Base-by-base conservation (phyloP, 2,113 vertebrate genomes). In the Zosterops japonicus region DNA sequence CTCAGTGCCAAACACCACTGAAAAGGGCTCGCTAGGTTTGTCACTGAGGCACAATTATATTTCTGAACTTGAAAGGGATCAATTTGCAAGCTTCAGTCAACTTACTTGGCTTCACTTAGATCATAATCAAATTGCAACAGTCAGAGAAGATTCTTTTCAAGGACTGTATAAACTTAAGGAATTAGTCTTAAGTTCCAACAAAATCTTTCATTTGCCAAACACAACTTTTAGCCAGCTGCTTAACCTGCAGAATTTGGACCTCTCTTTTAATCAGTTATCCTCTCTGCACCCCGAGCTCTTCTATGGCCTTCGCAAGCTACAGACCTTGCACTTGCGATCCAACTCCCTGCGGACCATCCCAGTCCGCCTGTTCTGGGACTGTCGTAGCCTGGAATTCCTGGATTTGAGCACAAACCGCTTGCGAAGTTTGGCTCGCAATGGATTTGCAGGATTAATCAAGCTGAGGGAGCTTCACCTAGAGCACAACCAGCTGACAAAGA, bases 191-290 rank as follows among this genome's bases (percentile, higher is more conserved):
- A 99, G 98, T 98, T 99, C 99, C 97, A 99, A 99, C 98, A 99
- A 99, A 98, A 99, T 99, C 98, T 99, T 98, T 98, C 98, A 99
- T 98, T 99, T 99, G 98, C 99, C 99, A 98, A 99, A 99, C 98
- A 99, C 99, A 98, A 99, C 99, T 98, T 99, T 99, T 99, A 99
- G 99, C 97, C 99, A 99, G 98, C 99, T 99, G 98, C 99, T 99
- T 98, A 99, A 99, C 96, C 98, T 99, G 93, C 99, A 99, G 98
- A 99, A 99, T 98, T 98, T 99, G 98, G 99, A 99, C 98, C 98
- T 99, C 96, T 99, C 99, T 97, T 99, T 99, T 98, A 99, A 99
- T 98, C 99, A 99, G 98, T 99, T 99, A 97, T 99, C 99, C 53
- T 98, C 98, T 94, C 98, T 99, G 98, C 99, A 99, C 96, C 99